These are phyloP conservation scores for Scytalopus superciliaris DNA, from an alignment of 2,113 vertebrate species.

Conservation along the genomic window DNA sequence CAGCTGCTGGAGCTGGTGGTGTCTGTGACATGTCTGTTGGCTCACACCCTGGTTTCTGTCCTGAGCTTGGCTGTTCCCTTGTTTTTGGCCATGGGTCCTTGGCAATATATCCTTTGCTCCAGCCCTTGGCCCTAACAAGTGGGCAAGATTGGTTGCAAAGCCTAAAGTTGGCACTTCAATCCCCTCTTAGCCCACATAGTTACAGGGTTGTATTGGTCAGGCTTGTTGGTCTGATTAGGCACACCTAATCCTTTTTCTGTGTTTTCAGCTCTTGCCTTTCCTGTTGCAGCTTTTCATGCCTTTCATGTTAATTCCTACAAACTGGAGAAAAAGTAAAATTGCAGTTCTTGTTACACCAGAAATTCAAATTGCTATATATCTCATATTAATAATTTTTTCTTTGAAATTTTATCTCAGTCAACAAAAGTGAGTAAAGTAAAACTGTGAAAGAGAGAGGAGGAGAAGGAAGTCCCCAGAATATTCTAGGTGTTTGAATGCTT, in stretches of 20 bases:
- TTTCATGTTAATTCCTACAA: not conserved
- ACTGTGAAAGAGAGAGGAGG: not conserved
- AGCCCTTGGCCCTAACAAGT: not conserved
- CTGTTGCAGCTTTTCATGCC: not conserved
- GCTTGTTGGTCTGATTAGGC: not conserved
- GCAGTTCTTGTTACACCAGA: not conserved
- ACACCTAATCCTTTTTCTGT: not conserved
- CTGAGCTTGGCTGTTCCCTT: not conserved
- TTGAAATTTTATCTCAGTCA: not conserved
- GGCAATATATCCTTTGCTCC: not conserved
- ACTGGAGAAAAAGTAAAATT: not conserved
- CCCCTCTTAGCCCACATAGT: not conserved
- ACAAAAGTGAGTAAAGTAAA: not conserved
- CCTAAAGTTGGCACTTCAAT: not conserved
- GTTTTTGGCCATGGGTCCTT: not conserved
- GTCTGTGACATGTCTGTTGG: not conserved
- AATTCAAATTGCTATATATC: not conserved
- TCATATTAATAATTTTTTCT: not conserved
- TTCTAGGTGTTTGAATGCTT: not conserved
- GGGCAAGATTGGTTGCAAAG: not conserved
- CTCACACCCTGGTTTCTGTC: not conserved
- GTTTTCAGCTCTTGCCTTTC: not conserved
- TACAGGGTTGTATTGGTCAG: not conserved
- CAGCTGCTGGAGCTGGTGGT: not conserved
- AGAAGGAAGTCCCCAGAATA: not conserved